Conservation (phyloP, 2,797 vertebrate species). For the Melanotaenia pygmaea region DNA sequence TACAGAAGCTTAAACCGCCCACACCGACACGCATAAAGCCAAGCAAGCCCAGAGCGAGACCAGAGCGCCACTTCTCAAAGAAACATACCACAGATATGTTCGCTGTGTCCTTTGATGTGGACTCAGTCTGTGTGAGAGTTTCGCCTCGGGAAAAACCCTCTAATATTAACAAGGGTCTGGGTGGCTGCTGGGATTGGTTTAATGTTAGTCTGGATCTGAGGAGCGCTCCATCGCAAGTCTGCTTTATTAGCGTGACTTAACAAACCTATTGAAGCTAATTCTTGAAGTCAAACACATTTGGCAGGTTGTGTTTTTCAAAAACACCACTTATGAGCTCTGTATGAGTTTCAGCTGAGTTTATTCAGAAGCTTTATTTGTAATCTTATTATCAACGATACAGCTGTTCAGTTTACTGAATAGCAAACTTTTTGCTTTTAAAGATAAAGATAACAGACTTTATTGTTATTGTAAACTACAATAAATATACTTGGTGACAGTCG, state of each 20-base stretch:
- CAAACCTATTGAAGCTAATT: slow-evolving; percentile 1
- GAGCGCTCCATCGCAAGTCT: slow-evolving; percentile 21
- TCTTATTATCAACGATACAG: no score
- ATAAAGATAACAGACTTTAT: no score
- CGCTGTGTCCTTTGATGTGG: slow-evolving; percentile 68
- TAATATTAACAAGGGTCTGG: slow-evolving; percentile 64
- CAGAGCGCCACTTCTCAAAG: slow-evolving; percentile 31
- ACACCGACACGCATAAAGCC: slow-evolving; percentile 55
- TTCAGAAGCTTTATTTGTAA: no score
- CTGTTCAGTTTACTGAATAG: no score
- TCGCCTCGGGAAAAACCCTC: slow-evolving; percentile 55
- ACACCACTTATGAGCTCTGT: neutral
- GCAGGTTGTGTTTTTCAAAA: neutral
- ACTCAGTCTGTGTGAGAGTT: slow-evolving; percentile 52
- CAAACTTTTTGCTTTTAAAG: no score
- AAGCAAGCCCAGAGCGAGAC: slow-evolving; percentile 54
- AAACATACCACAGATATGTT: slow-evolving; percentile 33
- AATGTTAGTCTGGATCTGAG: slow-evolving; percentile 31
- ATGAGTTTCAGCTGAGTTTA: no score
- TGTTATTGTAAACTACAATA: no score
- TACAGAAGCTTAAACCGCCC: slow-evolving; percentile 68
- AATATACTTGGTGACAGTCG: no score
- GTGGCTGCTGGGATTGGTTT: slow-evolving; percentile 50
- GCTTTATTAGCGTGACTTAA: slow-evolving; percentile 19
- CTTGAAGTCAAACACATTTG: neutral